Evolutionary conservation across 2,888 invertebrate genomes (phyloP), one percentile per base, ranked within the genome.

Genomic region (Eubasilissa splendida): DNA sequence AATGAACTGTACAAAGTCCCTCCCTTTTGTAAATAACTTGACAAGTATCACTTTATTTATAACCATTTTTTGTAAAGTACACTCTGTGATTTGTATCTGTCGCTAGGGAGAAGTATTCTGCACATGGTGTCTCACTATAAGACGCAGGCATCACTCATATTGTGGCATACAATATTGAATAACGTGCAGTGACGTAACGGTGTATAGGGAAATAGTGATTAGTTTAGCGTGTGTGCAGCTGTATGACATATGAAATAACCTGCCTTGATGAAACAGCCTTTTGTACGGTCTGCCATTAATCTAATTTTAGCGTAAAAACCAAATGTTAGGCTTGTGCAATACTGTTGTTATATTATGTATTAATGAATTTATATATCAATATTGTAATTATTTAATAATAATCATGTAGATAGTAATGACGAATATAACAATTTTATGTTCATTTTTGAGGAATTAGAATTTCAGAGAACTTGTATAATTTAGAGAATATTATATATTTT

Each of bases 321-420:
- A 84, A 84, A 84, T 84, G 80, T 84, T 82, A 84, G 81, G 82
- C 83, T 82, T 82, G 83, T 84, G 83, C 83, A 84, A 84, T 84
- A 84, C 79, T 79, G 66, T 83, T 79, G 76, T 80, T 80, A 81
- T 66, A 75, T 76, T 76, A 73, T 54, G 76, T 80, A 82, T 60
- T 74, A 66, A 53, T 74, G 42, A 66, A 73, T 80, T 74, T 73
- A 66, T 77, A 80, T 65, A 77, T 54, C 11, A 70, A 58, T 60
- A 52, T 12, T 63, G 65, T 22, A 53, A 70, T 22, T 22, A 22
- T 74, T 56, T 74, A 54, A 56, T 79, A 58, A 68, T 68, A 14
- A 50, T 52, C 50, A 42, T 75, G 75, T 75, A 75, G 53, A 75
- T 75, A 73, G 22, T 56, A 56, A 63, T 22, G 59, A 63, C 14